These are phyloP conservation scores for Pyrrhia umbra DNA, from an alignment of 2,888 invertebrate genomes.

Conservation along the genomic window DNA sequence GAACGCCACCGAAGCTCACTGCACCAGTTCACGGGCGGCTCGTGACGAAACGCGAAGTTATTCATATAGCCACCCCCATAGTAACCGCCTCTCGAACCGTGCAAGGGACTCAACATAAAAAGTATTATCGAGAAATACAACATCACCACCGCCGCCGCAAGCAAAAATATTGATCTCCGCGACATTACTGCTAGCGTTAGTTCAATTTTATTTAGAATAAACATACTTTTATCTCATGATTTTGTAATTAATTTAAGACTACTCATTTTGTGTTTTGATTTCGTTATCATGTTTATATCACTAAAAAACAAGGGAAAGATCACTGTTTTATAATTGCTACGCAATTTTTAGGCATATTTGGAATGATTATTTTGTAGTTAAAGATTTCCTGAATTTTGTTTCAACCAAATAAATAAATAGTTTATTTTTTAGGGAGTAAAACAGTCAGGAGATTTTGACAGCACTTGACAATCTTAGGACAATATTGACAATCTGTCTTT, in stretches of 20 bases:
- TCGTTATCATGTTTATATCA: conserved; percentile 40
- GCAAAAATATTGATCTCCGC: conserved; percentile 79
- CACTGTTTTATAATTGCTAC: not conserved
- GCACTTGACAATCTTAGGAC: conserved; percentile 1
- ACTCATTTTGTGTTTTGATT: conserved; percentile 50
- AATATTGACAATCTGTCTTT: too few species aligned
- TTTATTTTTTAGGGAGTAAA: conserved; percentile 24
- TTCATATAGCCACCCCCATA: conserved; percentile 75
- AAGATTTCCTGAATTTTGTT: not conserved
- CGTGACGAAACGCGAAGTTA: conserved; percentile 75
- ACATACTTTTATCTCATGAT: conserved; percentile 58
- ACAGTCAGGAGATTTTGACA: conserved; percentile 36
- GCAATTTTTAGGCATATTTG: conserved; percentile 4
- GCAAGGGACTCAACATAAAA: conserved; percentile 82
- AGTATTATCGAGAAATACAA: conserved; percentile 84
- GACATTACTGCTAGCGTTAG: conserved; percentile 71
- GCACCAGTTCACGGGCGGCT: conserved; percentile 87
- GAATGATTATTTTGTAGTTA: not conserved
- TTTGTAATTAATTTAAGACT: conserved; percentile 21
- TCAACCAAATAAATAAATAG: conserved; percentile 18
- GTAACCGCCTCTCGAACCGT: conserved; percentile 71
- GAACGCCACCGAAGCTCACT: conserved; percentile 84
- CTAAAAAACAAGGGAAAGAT: not conserved
- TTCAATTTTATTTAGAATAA: conserved; percentile 35
- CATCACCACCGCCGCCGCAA: conserved; percentile 78